Evolutionary conservation across 2,113 vertebrate genomes (phyloP).

Genomic region (Corythornis vintsioides): DNA sequence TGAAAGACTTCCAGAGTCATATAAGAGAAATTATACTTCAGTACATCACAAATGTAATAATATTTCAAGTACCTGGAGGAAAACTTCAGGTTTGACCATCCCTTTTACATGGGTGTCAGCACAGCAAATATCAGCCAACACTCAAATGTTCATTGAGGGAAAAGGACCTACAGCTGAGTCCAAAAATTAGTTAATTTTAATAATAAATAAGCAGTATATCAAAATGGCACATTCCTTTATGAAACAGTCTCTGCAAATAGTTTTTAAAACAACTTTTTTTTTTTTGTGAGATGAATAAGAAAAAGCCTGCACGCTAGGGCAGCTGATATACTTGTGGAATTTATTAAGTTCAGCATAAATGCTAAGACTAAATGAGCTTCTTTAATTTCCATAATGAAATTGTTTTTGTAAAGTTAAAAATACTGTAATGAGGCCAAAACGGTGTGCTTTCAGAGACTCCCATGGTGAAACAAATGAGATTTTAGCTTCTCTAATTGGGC

Average conservation of each 20-base stretch:
- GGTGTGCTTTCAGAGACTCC: slow-evolving; percentile 83
- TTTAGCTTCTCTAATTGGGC: slow-evolving; percentile 87
- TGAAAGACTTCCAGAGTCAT: background rate
- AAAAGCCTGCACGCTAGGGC: slow-evolving; percentile 61
- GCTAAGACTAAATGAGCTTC: slow-evolving; percentile 80
- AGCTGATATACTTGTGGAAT: slow-evolving; percentile 76
- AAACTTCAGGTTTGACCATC: background rate
- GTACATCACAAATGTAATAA: background rate
- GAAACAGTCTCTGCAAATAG: slow-evolving; percentile 9
- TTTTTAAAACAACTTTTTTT: slow-evolving; percentile 55
- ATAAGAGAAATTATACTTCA: background rate
- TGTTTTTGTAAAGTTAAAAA: slow-evolving; percentile 88
- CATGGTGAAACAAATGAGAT: slow-evolving; percentile 87
- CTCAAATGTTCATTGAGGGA: rapidly evolving
- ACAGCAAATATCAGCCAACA: background rate
- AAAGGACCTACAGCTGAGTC: background rate
- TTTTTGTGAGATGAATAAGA: slow-evolving; percentile 61
- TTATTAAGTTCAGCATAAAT: slow-evolving; percentile 78
- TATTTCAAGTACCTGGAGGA: background rate
- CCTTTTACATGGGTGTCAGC: background rate
- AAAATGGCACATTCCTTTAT: slow-evolving; percentile 37
- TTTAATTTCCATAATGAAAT: slow-evolving; percentile 89
- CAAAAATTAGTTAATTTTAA: background rate
- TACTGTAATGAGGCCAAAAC: slow-evolving; percentile 86
- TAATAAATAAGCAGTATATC: slow-evolving; percentile 12